Percentiles rank a stretch among this genome's conserved stretches.
Conservation (phyloP, 2,888 invertebrate species). For the Myathropa florea region DNA sequence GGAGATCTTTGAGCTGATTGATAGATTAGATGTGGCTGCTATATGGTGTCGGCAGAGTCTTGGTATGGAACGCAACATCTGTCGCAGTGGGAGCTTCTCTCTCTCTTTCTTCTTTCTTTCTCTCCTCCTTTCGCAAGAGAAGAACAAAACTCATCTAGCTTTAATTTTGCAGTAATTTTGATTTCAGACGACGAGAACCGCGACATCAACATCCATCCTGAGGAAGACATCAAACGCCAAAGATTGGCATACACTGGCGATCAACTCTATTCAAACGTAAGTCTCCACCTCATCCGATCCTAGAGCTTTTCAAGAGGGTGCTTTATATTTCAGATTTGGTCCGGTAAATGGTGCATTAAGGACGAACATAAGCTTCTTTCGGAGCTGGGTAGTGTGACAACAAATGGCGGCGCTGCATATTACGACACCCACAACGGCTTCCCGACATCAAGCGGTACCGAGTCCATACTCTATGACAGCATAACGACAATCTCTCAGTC, state of each 20-base stretch:
- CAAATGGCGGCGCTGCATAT: constrained; percentile 79
- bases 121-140: background rate
- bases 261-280: constrained; percentile 93
- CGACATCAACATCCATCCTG: constrained; percentile 92
- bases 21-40: background rate
- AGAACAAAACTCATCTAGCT: background rate
- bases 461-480: constrained; percentile 85
- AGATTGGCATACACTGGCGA: constrained; percentile 94
- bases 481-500: constrained; percentile 88
- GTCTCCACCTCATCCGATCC: constrained; percentile 77
- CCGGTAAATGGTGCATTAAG: constrained; percentile 94
- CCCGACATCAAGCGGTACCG: constrained; percentile 77
- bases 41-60: background rate
- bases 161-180: constrained; percentile 41
- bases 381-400: constrained; percentile 86
- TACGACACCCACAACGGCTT: constrained; percentile 82
- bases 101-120: background rate
- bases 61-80: background rate
- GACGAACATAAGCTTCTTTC: constrained; percentile 94
- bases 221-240: constrained; percentile 93
- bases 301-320: too few species aligned
- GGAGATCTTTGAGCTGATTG: background rate
- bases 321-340: constrained; percentile 90
- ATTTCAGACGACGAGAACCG: constrained; percentile 89
- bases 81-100: background rate